phyloP scores from a whole-genome alignment of 2,113 vertebrate species.

The Corynorhinus townsendii region DNA sequence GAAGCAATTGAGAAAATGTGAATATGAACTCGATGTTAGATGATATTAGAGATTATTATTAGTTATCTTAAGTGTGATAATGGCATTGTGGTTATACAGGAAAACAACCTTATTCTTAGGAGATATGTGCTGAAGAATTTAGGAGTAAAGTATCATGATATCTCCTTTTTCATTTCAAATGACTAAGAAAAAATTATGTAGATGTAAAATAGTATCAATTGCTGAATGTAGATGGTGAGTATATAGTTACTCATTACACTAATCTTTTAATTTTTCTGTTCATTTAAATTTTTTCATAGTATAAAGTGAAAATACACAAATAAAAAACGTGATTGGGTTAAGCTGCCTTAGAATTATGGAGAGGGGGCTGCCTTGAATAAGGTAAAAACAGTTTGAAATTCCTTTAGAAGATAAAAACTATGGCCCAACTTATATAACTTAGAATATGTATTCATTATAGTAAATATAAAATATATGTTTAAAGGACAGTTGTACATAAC shows the following conservation, averaged over 20 bases:
- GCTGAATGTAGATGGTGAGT: background rate
- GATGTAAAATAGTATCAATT: background rate
- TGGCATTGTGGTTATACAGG: background rate
- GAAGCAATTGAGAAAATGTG: background rate
- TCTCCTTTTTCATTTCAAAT: background rate
- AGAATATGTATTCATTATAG: background rate
- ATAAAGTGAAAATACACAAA: background rate
- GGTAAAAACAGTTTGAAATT: background rate
- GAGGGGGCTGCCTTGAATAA: background rate
- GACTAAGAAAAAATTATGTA: background rate
- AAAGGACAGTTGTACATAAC: background rate
- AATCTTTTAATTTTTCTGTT: background rate
- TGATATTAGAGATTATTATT: background rate
- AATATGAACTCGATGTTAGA: background rate
- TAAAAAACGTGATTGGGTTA: background rate
- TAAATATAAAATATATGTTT: conserved; percentile 17
- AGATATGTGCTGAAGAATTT: background rate
- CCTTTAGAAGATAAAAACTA: background rate
- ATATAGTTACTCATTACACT: background rate
- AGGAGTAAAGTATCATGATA: background rate
- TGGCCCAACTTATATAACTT: background rate
- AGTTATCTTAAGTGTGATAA: background rate
- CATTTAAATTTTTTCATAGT: background rate
- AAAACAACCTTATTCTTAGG: background rate
- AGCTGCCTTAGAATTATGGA: background rate